Conservation (phyloP, 2,797 vertebrate genomes). For the Sparus aurata region DNA sequence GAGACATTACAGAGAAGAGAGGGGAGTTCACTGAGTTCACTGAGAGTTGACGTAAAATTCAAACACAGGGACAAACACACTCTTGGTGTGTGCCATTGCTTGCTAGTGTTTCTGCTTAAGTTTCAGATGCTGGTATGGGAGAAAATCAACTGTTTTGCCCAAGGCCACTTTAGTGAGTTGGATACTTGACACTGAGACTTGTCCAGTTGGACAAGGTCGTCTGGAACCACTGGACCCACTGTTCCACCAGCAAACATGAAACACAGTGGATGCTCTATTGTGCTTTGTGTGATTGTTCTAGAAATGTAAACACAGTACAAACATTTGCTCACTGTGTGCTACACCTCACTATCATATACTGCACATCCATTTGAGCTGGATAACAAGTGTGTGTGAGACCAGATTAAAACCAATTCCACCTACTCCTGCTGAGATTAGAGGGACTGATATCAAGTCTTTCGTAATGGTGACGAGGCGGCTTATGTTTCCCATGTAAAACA, state of each 20-base stretch:
- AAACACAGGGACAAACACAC: no score
- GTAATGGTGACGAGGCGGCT: slow-evolving; percentile 56
- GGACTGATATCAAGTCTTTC: slow-evolving; percentile 39
- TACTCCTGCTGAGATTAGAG: slow-evolving; percentile 45
- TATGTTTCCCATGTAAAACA: slow-evolving; percentile 69
- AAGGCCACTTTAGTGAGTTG: slow-evolving; percentile 9
- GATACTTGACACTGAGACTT: slow-evolving; percentile 3
- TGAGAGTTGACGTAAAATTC: no score
- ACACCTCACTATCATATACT: neutral
- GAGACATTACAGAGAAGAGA: no score
- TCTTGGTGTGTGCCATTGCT: no score
- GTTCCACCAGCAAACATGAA: neutral
- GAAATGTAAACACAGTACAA: neutral
- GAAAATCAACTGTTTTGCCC: neutral
- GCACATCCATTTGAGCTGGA: neutral
- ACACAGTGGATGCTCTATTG: neutral
- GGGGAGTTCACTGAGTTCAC: no score
- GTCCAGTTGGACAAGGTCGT: neutral
- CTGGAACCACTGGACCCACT: neutral
- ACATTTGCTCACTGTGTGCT: no score
- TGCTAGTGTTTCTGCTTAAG: no score
- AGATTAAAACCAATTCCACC: slow-evolving; percentile 32
- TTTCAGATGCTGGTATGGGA: no score
- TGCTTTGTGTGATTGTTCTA: neutral
- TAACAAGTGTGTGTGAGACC: neutral